Evolutionary conservation across 2,888 invertebrate genomes (phyloP).

Genomic region (Sicus ferrugineus): DNA sequence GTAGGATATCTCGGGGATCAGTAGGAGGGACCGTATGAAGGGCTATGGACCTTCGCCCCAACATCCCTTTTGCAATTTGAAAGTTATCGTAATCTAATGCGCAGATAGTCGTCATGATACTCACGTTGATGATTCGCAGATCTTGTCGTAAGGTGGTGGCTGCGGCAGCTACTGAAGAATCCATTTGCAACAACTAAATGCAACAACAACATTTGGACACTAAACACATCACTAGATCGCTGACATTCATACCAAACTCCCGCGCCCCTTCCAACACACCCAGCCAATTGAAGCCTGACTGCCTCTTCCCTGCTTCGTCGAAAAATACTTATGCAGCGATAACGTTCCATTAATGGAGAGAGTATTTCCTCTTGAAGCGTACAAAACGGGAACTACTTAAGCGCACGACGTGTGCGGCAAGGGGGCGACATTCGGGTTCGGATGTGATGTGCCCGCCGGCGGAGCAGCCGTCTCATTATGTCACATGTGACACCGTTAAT

Average conservation of each 20-base stretch:
- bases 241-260: background rate
- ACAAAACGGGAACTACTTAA: conserved; percentile 61
- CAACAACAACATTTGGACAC: no score
- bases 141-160: no score
- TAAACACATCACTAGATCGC: no score
- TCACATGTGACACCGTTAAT: conserved; percentile 63
- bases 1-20: no score
- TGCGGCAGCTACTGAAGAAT: conserved; percentile 55
- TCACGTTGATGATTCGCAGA: no score
- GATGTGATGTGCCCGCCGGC: conserved; percentile 37
- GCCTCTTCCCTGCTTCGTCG: conserved; percentile 5
- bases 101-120: no score
- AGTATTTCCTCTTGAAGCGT: conserved; percentile 55
- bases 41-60: no score
- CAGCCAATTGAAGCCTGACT: background rate
- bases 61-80: no score
- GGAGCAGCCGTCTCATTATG: conserved; percentile 59
- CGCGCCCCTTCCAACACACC: background rate
- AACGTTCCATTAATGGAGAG: conserved; percentile 57
- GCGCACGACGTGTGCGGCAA: conserved; percentile 44
- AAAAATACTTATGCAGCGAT: no score
- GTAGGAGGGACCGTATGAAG: no score
- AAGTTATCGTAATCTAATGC: no score
- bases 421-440: background rate
- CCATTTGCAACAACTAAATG: conserved; percentile 58